Conservation (phyloP, 2,888 invertebrate genomes). For the Ophioninae sp. region DNA sequence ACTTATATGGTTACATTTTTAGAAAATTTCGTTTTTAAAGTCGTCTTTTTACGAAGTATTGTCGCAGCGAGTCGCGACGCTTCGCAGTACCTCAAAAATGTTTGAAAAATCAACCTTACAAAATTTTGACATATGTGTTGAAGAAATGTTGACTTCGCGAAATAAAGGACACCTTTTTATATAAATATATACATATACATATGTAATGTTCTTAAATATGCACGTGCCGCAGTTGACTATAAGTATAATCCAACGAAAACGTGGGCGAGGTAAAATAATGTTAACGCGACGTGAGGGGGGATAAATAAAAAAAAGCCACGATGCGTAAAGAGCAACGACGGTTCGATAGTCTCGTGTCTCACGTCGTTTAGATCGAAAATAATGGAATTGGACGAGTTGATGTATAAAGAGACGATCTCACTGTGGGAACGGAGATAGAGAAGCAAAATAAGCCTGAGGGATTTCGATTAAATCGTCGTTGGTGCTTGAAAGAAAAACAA, state of each 20-base stretch:
- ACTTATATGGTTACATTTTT: too few relatives aligned
- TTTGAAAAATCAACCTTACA: too few relatives aligned
- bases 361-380: slow-evolving; percentile 11
- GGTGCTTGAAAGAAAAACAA: slow-evolving; percentile 55
- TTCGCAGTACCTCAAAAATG: too few relatives aligned
- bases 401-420: slow-evolving; percentile 21
- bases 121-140: too few relatives aligned
- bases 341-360: slow-evolving; percentile 28
- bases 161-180: slow-evolving; percentile 45
- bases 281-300: slow-evolving; percentile 25
- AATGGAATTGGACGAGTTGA: slow-evolving; percentile 2
- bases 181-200: slow-evolving; percentile 58
- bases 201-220: slow-evolving; percentile 64
- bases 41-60: too few relatives aligned
- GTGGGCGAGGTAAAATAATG: slow-evolving; percentile 30
- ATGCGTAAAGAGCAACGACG: slow-evolving; percentile 24
- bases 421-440: slow-evolving; percentile 16
- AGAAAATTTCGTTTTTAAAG: too few relatives aligned
- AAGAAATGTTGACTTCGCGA: too few relatives aligned
- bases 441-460: slow-evolving; percentile 38
- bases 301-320: background rate
- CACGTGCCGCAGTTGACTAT: slow-evolving; percentile 46
- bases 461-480: slow-evolving; percentile 36
- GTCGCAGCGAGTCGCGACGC: too few relatives aligned
- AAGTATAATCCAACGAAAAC: slow-evolving; percentile 48